These are phyloP conservation scores for Cynodonichthys magdalenae DNA, from an alignment of 2,797 vertebrate species.

Conservation along the genomic window DNA sequence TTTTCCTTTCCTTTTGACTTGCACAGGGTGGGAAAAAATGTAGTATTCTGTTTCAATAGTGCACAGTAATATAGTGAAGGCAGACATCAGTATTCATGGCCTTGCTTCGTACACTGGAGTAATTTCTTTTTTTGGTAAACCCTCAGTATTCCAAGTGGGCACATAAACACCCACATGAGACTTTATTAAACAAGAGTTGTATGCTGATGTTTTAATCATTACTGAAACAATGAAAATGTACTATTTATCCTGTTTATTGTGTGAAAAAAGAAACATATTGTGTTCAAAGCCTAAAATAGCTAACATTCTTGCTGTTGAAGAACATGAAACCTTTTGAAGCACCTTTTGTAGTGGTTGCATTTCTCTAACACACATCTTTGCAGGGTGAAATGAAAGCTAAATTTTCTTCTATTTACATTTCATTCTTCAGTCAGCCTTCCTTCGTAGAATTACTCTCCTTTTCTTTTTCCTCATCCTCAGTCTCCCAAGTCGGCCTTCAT, in stretches of 20 bases:
- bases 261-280: slow-evolving; percentile 2
- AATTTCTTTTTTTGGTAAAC: slow-evolving; percentile 45
- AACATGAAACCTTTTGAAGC: slow-evolving; percentile 13
- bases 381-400: not conserved
- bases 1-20: slow-evolving; percentile 40
- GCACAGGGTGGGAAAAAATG: slow-evolving; percentile 14
- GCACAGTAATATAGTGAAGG: slow-evolving; percentile 28
- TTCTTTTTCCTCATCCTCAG: slow-evolving; percentile 74
- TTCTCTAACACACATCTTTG: not conserved
- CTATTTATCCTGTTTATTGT: slow-evolving; percentile 38
- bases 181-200: slow-evolving; percentile 36
- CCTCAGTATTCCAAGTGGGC: slow-evolving; percentile 24
- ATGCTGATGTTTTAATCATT: slow-evolving; percentile 25
- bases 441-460: slow-evolving; percentile 28
- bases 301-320: slow-evolving; percentile 17
- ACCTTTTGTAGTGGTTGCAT: not conserved
- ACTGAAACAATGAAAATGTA: slow-evolving; percentile 42
- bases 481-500: slow-evolving; percentile 99
- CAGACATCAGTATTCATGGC: slow-evolving; percentile 35
- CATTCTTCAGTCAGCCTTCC: slow-evolving; percentile 29
- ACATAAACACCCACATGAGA: slow-evolving; percentile 38
- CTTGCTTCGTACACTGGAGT: slow-evolving; percentile 25
- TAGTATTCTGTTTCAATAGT: slow-evolving; percentile 23
- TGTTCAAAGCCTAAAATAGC: not conserved
- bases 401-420: slow-evolving; percentile 34